Percentiles rank a stretch among this genome's conserved stretches.
Conservation (phyloP, 2,888 invertebrate genomes). For the Rhogogaster chlorosoma region DNA sequence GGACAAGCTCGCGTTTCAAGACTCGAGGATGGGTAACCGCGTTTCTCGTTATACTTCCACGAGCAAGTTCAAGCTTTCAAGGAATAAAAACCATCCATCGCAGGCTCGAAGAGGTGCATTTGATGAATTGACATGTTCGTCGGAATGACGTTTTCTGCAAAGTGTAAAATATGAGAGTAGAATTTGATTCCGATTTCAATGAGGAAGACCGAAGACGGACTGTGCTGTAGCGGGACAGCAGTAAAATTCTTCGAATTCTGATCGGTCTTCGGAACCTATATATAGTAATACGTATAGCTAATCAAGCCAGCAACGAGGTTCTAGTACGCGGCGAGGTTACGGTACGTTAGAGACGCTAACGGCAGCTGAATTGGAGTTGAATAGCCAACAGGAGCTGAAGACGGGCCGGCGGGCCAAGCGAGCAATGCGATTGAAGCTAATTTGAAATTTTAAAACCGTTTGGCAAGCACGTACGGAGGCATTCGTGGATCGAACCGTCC, state of each 20-base stretch:
- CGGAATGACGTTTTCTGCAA: neutral
- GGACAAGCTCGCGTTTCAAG: slow-evolving; percentile 36
- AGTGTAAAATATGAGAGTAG: neutral
- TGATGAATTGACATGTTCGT: neutral
- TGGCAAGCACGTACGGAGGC: slow-evolving; percentile 52
- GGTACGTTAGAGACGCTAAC: slow-evolving; percentile 56
- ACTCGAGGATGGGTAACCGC: slow-evolving; percentile 13
- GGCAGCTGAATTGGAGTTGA: slow-evolving; percentile 53
- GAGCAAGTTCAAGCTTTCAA: neutral
- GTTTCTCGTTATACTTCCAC: slow-evolving; percentile 11
- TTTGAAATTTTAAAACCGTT: slow-evolving; percentile 73
- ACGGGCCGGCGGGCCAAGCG: slow-evolving; percentile 64
- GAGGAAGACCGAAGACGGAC: neutral
- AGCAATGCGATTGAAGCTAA: slow-evolving; percentile 74
- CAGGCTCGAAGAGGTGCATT: neutral
- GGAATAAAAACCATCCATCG: slow-evolving; percentile 7
- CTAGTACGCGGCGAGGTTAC: slow-evolving; percentile 30
- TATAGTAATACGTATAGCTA: slow-evolving; percentile 30
- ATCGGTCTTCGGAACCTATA: slow-evolving; percentile 31
- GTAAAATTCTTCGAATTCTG: slow-evolving; percentile 28
- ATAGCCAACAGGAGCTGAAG: slow-evolving; percentile 59
- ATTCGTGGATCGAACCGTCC: slow-evolving; percentile 55
- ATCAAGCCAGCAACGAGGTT: slow-evolving; percentile 1
- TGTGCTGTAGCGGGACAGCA: slow-evolving; percentile 15
- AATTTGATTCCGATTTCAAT: slow-evolving; percentile 27